Evolutionary conservation across 2,888 invertebrate genomes (phyloP).

Genomic region (Drosophila pullipes): DNA sequence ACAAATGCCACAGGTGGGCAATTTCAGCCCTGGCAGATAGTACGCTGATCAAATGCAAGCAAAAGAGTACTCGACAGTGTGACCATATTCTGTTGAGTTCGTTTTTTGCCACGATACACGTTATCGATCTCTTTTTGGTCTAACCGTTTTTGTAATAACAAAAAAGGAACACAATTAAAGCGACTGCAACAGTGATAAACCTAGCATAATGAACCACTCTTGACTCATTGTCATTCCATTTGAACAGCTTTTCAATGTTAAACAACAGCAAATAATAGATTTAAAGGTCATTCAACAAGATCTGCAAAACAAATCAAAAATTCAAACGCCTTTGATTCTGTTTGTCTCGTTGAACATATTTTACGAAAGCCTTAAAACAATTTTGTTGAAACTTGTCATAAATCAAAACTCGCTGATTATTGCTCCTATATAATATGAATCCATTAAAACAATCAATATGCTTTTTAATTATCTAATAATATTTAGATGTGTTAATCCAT

Average conservation of each 20-base stretch:
- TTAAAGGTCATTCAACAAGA: not conserved
- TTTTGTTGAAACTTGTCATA: not conserved
- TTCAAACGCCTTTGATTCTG: not conserved
- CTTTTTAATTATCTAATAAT: no score
- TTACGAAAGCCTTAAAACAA: not conserved
- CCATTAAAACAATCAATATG: no score
- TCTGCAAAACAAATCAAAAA: not conserved
- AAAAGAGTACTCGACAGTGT: not conserved
- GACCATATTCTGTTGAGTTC: not conserved
- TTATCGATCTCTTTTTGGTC: not conserved
- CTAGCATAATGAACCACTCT: not conserved
- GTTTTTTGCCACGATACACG: no score
- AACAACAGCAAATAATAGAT: not conserved
- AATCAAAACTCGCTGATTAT: not conserved
- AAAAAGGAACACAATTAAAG: not conserved
- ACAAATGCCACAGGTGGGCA: conserved; percentile 39
- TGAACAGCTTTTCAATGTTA: not conserved
- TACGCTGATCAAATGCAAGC: not conserved
- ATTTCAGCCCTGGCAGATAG: conserved; percentile 20
- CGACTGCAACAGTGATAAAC: not conserved
- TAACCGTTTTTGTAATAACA: not conserved
- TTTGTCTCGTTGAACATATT: not conserved
- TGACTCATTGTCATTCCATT: not conserved
- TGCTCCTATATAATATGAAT: not conserved
- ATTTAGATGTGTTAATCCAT: no score